Evolutionary conservation across 92 coral and sea anemone genomes (phyloP), one percentile per base, ranked within the genome.

Genomic region (Actinernus sp.): DNA sequence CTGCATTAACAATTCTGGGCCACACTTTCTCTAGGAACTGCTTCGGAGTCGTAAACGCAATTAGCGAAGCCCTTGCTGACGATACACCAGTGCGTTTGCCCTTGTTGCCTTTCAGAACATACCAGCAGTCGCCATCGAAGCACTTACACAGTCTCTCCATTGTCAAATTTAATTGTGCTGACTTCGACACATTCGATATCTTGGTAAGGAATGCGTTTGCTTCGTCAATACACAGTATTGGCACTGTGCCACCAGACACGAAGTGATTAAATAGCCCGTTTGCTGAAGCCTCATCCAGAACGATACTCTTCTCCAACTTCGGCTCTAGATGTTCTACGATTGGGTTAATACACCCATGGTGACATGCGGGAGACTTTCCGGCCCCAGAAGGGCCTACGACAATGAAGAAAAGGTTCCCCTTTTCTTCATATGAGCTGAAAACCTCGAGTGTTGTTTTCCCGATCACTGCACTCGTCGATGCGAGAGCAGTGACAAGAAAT

Each of bases 311-410:
- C 49, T 69, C 55, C 1, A 69, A 30, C 25, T 68, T 68, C 14
- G 49, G 31, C 19, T 78, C 78, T 1, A 69, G 18, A 4, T 69
- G 58, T 26, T 56, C 52, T 33, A 69, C 72, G 2, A 79, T 65
- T 4, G 84, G 68, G 16, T 75, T 58, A 2, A 76, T 41, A 18
- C 81, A 73, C 6, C 48, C 81, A 1, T 59, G 24, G 23, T 61
- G 63, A 63, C 81, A 73, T 0, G 74, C 74, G 3, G 73, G 61
- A 13, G 73, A 19, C 56, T 63, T 62, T 20, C 73, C 73, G 7
- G 60, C 17, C 16, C 92, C 92, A 3, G 92, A 87, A 21, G 79
- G 89, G 22, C 85, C 89, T 11, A 88, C 66, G 31, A 45, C 86
- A 31, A 82, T 43, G 23, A 65, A 26, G 36, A 65, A 88, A 31